Evolutionary conservation across 2,113 vertebrate genomes (phyloP).

Genomic region (Corvus hawaiiensis): DNA sequence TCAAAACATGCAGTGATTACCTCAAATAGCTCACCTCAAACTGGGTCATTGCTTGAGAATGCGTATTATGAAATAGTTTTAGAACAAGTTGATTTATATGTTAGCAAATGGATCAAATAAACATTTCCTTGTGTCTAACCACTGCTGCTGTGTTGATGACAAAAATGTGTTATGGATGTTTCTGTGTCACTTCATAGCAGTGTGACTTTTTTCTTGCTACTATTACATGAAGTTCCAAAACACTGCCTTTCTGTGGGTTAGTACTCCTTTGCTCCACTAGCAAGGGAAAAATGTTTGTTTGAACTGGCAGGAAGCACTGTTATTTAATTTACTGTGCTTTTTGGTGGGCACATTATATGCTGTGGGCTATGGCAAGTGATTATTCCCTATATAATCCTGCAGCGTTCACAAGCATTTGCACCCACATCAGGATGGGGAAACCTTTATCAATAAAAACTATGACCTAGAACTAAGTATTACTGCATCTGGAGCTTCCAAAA

Average conservation of each 20-base stretch:
- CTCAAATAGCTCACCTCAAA: not conserved
- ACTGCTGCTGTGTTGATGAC: not conserved
- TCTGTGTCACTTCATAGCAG: conserved; percentile 6
- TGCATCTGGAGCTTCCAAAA: not conserved
- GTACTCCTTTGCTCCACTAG: conserved; percentile 8
- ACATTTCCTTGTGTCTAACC: not conserved
- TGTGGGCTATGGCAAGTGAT: not conserved
- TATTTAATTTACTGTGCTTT: conserved; percentile 1
- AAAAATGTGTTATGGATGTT: not conserved
- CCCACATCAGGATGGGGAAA: not conserved
- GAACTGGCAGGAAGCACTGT: conserved; percentile 8
- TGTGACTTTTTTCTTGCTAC: not conserved
- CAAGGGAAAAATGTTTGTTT: conserved; percentile 34
- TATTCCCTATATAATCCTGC: not conserved
- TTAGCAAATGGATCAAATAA: not conserved
- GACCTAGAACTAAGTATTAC: not conserved
- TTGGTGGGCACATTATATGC: not conserved
- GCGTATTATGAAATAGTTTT: not conserved
- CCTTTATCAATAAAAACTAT: not conserved
- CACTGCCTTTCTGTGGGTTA: conserved; percentile 13
- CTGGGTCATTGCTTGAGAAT: not conserved
- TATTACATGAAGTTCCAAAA: conserved; percentile 25
- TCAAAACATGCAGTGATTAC: not conserved
- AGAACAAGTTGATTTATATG: not conserved
- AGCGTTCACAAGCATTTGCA: fast-evolving